Percentiles rank a stretch among this genome's conserved stretches.
Evolutionary conservation across 2,888 invertebrate species (phyloP).

Genomic region (Thysanoteuthis rhombus): DNA sequence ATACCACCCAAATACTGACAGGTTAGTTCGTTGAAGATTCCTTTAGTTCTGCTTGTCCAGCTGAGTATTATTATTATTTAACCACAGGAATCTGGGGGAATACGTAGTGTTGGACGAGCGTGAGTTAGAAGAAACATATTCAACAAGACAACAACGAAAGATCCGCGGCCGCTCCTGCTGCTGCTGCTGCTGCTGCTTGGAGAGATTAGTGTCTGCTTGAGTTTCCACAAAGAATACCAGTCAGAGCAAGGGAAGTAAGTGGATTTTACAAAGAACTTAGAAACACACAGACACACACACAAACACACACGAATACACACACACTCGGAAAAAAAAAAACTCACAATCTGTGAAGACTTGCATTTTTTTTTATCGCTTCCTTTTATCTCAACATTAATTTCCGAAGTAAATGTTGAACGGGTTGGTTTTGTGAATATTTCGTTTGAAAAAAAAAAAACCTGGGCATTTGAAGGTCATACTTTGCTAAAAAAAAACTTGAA

Average conservation of each 20-base stretch:
- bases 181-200: slow-evolving; percentile 34
- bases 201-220: slow-evolving; percentile 27
- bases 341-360: no score
- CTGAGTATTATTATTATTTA: background rate
- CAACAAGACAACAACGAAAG: background rate
- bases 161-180: background rate
- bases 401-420: no score
- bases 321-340: no score
- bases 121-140: background rate
- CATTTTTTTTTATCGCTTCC: no score
- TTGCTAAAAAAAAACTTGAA: no score
- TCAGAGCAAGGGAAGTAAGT: slow-evolving; percentile 28
- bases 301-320: background rate
- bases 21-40: background rate
- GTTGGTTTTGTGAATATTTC: no score
- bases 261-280: background rate
- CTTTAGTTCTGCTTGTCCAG: background rate
- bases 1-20: background rate
- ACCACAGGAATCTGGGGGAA: background rate
- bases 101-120: background rate
- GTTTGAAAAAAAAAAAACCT: no score
- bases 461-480: no score
- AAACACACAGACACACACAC: background rate
- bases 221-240: background rate
- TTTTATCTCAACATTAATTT: no score